Evolutionary conservation across 2,888 invertebrate genomes (phyloP).

Genomic region (Punctoribates punctum): DNA sequence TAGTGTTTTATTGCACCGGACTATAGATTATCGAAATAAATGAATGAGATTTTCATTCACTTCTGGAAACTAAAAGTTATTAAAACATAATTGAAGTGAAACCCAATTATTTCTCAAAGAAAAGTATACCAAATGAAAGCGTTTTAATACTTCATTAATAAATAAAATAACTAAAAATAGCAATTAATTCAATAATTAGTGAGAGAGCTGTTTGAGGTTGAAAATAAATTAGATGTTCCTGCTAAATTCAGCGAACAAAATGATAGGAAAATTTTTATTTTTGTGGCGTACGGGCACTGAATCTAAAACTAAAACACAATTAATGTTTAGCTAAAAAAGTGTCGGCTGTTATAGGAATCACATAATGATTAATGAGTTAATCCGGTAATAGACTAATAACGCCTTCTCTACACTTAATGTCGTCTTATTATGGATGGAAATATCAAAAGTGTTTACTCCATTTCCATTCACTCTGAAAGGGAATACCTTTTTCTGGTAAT

Average conservation of each 20-base stretch:
- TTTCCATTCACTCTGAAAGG: not conserved
- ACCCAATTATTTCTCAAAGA: too few species aligned
- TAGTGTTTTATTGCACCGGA: not conserved
- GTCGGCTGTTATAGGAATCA: not conserved
- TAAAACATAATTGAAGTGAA: not conserved
- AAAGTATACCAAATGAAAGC: too few species aligned
- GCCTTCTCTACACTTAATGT: not conserved
- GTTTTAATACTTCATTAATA: too few species aligned
- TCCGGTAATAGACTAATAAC: constrained; percentile 31
- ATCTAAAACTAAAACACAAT: not conserved
- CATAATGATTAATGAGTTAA: constrained; percentile 26
- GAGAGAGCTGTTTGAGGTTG: too few species aligned
- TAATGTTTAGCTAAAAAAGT: not conserved
- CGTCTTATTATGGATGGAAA: not conserved
- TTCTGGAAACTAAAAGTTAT: not conserved
- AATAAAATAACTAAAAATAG: too few species aligned
- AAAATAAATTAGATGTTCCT: too few species aligned
- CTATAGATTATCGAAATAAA: constrained; percentile 19
- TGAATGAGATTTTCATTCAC: not conserved
- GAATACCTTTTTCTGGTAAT: not conserved
- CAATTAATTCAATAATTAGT: too few species aligned
- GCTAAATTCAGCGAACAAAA: too few species aligned
- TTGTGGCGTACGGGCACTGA: too few species aligned
- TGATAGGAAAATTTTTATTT: too few species aligned
- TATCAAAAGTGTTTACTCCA: not conserved